These are phyloP conservation scores for Bubalus kerabau DNA, from an alignment of 2,113 vertebrate genomes.

Conservation along the genomic window DNA sequence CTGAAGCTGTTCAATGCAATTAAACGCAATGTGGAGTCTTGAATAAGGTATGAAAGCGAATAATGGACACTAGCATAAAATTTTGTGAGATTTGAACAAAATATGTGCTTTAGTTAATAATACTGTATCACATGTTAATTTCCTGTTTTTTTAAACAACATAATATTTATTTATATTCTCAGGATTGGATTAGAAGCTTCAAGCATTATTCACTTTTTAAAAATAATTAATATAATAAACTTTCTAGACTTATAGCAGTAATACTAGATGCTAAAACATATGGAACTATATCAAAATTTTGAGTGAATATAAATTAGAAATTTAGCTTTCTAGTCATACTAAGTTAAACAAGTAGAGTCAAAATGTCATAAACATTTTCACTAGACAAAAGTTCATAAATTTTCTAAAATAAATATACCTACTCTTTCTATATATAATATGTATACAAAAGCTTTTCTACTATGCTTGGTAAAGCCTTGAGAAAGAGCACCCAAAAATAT, in stretches of 20 bases:
- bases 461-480: neutral
- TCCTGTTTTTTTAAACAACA: neutral
- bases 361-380: neutral
- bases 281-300: neutral
- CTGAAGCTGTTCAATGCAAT: neutral
- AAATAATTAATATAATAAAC: neutral
- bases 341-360: neutral
- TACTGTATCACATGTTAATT: neutral
- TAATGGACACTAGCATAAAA: neutral
- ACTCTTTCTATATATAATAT: neutral
- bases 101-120: neutral
- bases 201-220: neutral
- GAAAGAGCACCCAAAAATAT: neutral
- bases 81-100: neutral
- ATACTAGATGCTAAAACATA: neutral
- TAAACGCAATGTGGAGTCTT: neutral
- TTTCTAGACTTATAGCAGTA: neutral
- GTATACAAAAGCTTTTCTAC: neutral
- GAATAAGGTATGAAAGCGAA: neutral
- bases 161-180: neutral
- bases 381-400: neutral
- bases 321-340: neutral
- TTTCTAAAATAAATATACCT: neutral
- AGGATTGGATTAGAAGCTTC: neutral
- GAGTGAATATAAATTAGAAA: neutral